Base-by-base conservation (phyloP, 1,140 invertebrate species). In the Andricus grossulariae region DNA sequence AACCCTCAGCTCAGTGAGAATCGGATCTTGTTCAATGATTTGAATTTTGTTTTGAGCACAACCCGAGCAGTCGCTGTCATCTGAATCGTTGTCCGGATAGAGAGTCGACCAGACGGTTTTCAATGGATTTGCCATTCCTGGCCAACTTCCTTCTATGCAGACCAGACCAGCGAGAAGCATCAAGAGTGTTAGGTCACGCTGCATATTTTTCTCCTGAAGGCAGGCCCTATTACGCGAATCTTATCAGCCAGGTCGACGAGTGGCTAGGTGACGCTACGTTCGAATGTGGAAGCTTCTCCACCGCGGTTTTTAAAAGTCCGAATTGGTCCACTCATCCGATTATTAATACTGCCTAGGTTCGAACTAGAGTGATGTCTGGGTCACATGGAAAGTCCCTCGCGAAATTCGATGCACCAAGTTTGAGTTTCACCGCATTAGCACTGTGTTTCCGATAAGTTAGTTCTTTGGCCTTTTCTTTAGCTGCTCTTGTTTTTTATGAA, bases 1-100 rank as follows among this genome's bases (percentile, higher is more conserved):
- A 52, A 96, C 93, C 72, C 95, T 89, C 18, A 94, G 82, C n/a
- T 92, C 92, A 0, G 92, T 93, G 12, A 94, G 80, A 50, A 90
- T 80, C 15, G 87, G 83, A 72, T 91, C 87, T 10, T 81, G 80
- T 51, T 86, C 85, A 15, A 88, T 83, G 0, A 77, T 25, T 21
- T 73, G 77, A 25, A 89, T 77, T 57, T 88, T 88, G 73, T 90
- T 90, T 52, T 89, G 86, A 10, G 82, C 77, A 74, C 89, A 91
- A 10, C 80, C 87, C 11, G 78, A 72, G 74, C 90, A 91, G 1
- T 86, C 79, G 3, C 83, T 81, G 39, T 52, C 25, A 10, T 76
- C 49, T 25, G 72, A 71, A 11, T 81, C 15, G 7, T 83, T 70
- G 12, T 84, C 83, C 50, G 86, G 80, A 73, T 88, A 88, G 19